These are phyloP conservation scores for Channallabes apus DNA, from an alignment of 2,797 vertebrate genomes.

Conservation along the genomic window DNA sequence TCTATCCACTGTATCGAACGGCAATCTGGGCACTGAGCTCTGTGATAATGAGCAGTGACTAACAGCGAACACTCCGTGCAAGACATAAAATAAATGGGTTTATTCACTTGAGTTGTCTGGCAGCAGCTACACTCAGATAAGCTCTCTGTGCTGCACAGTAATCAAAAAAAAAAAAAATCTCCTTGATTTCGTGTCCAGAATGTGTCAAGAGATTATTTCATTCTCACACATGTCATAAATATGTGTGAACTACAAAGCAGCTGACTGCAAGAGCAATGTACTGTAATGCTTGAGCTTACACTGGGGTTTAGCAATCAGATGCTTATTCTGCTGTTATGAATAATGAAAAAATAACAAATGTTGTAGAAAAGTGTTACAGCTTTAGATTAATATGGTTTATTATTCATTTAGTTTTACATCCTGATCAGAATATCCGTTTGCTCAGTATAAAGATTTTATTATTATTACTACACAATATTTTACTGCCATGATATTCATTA, in stretches of 20 bases:
- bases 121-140: background rate
- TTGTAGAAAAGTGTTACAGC: background rate
- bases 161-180: background rate
- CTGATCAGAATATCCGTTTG: background rate
- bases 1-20: constrained; percentile 19
- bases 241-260: background rate
- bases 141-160: background rate
- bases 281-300: background rate
- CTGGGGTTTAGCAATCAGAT: background rate
- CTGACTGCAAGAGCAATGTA: background rate
- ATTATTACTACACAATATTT: background rate
- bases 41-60: constrained; percentile 18
- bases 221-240: background rate
- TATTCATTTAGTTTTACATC: background rate
- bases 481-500: background rate
- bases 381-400: background rate
- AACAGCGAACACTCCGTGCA: constrained; percentile 31
- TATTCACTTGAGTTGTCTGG: background rate
- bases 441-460: background rate
- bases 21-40: constrained; percentile 21
- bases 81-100: constrained; percentile 16
- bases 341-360: background rate
- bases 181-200: background rate
- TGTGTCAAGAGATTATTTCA: constrained; percentile 3
- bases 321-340: background rate